Evolutionary conservation across 2,113 vertebrate species (phyloP), one percentile per base, ranked within the genome.

Genomic region (Syngnathus scovelli): DNA sequence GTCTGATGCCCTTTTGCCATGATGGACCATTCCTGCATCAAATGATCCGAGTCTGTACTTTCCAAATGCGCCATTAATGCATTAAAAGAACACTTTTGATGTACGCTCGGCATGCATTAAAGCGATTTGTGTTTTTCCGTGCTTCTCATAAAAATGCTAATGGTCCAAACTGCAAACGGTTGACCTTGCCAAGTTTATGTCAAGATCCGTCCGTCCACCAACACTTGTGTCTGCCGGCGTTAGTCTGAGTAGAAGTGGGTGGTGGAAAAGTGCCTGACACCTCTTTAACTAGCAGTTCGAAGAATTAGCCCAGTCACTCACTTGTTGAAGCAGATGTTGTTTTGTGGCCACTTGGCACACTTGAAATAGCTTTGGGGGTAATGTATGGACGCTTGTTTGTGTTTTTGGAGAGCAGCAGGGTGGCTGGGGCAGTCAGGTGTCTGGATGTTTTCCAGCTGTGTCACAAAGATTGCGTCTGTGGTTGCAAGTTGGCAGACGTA

Each of bases 211-310:
- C 88, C 79, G 78, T 75, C 74, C 71, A 62, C 10, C 23, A 49
- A 62, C 58, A n/a, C 39, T 65, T 70, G 78, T 37, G 86, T 85
- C 86, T 82, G 74, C 55, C 68, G 75, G 69, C 64, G 78, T 83
- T 84, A 75, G 84, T 79, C 79, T 89, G 82, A 84, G 77, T 89
- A 85, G 85, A 88, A 83, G 83, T 87, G 83, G 87, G 84, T 77
- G 70, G 82, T 86, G 89, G 89, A 91, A 91, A 91, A 89, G 78
- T 59, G 71, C 77, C 84, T 82, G 78, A 88, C 90, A 91, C 89
- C 87, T 91, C 85, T 86, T 90, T 89, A 90, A 86, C 82, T 87
- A 87, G 81, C 78, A 78, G 49, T 78, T 73, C 72, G 78, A 79
- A 89, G 88, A 90, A 89, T 89, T 85, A 83, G 76, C 68, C 83